These are phyloP conservation scores for Triops cancriformis DNA, from an alignment of 1,140 invertebrate genomes.

Conservation along the genomic window DNA sequence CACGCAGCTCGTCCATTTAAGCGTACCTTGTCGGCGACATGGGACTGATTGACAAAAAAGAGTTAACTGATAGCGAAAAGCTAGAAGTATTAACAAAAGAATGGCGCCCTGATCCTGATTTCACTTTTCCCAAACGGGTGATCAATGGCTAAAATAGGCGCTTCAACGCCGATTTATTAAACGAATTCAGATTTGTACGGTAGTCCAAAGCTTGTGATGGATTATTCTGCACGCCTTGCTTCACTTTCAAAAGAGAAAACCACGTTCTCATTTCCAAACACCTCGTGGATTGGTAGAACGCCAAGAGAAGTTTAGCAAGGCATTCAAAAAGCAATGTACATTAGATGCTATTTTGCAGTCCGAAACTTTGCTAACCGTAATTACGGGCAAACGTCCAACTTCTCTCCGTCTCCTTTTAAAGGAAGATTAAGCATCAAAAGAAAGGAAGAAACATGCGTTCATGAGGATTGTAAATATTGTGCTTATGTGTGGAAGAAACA, in stretches of 20 bases:
- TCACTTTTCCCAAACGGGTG: background rate
- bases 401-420: background rate
- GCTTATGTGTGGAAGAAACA: constrained; percentile 3
- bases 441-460: background rate
- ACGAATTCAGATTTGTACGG: background rate
- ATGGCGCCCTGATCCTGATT: constrained; percentile 1
- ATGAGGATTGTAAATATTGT: constrained; percentile 12
- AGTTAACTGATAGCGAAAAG: constrained; percentile 12
- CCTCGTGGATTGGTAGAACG: constrained; percentile 16
- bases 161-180: constrained; percentile 5
- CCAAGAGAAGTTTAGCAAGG: constrained; percentile 4
- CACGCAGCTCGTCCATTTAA: background rate
- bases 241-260: background rate
- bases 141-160: constrained; percentile 8
- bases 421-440: background rate
- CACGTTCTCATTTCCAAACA: constrained; percentile 11
- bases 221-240: constrained; percentile 7
- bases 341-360: background rate
- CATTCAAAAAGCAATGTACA: background rate
- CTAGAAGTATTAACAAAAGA: background rate
- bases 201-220: constrained; percentile 17
- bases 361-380: background rate
- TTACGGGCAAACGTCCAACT: background rate
- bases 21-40: background rate
- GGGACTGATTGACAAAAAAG: background rate